Conservation (phyloP, 1,140 invertebrate genomes). For the Drosophila kurseongensis region DNA sequence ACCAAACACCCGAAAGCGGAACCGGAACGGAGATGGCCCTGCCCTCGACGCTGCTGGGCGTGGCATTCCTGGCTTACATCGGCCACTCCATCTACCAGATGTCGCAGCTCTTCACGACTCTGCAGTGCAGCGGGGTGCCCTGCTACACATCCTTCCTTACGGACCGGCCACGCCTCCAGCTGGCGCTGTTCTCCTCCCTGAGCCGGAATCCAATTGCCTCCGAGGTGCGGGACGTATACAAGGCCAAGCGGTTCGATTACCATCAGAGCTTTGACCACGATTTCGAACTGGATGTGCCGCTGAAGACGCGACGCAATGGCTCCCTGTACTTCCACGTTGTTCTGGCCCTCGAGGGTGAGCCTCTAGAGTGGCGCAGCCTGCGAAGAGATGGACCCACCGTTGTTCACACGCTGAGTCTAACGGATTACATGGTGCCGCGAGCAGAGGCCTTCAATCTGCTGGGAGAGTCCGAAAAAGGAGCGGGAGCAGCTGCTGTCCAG, state of each 20-base stretch:
- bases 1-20: not conserved
- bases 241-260: constrained; percentile 86
- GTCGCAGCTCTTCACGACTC: constrained; percentile 89
- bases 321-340: constrained; percentile 90
- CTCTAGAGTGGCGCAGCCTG: constrained; percentile 86
- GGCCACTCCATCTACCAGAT: constrained; percentile 90
- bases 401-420: constrained; percentile 87
- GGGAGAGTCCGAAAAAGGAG: constrained; percentile 84
- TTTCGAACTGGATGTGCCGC: constrained; percentile 88
- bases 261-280: constrained; percentile 83
- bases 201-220: constrained; percentile 84
- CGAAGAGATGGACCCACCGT: constrained; percentile 86
- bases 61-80: constrained; percentile 89
- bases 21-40: constrained; percentile 50
- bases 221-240: constrained; percentile 82
- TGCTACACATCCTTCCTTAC: constrained; percentile 87
- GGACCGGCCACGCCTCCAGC: constrained; percentile 86
- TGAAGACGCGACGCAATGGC: constrained; percentile 90
- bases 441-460: constrained; percentile 91
- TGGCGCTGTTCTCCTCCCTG: constrained; percentile 87
- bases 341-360: constrained; percentile 85
- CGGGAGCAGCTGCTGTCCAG: not conserved
- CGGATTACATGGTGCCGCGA: constrained; percentile 90
- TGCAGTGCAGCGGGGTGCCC: constrained; percentile 87
- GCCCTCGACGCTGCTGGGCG: constrained; percentile 85